A percentile compares a stretch with the other conserved stretches of the same genome.
phyloP scores from a whole-genome alignment of 1,140 invertebrate genomes.

The Drosophila erecta region DNA sequence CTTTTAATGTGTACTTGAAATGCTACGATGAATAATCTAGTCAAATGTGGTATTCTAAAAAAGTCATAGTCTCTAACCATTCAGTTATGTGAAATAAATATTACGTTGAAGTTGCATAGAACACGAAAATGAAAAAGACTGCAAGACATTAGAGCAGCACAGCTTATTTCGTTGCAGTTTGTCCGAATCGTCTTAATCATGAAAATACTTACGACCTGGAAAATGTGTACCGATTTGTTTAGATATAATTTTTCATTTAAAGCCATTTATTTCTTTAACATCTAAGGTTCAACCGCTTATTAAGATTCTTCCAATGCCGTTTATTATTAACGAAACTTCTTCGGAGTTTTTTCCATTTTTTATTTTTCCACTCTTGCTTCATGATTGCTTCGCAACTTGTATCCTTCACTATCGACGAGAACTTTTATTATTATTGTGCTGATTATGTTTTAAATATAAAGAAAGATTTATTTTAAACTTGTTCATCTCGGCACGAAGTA shows the following conservation, averaged over 20 bases:
- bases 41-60: neutral
- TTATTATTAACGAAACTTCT: neutral
- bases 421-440: no score
- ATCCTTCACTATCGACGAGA: no score
- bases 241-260: constrained; percentile 1
- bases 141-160: neutral
- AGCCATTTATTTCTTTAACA: neutral
- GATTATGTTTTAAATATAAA: no score
- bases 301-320: neutral
- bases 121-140: constrained; percentile 2
- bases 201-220: neutral
- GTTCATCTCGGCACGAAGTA: neutral
- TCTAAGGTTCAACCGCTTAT: neutral
- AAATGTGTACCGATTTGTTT: neutral
- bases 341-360: neutral
- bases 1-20: neutral
- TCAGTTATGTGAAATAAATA: neutral
- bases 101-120: neutral
- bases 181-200: neutral
- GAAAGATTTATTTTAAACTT: no score
- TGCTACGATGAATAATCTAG: neutral
- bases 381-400: no score
- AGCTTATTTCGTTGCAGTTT: neutral
- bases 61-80: neutral
- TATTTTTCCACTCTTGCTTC: neutral